Conservation (phyloP, 2,797 vertebrate species). For the Pseudochromis fuscus region DNA sequence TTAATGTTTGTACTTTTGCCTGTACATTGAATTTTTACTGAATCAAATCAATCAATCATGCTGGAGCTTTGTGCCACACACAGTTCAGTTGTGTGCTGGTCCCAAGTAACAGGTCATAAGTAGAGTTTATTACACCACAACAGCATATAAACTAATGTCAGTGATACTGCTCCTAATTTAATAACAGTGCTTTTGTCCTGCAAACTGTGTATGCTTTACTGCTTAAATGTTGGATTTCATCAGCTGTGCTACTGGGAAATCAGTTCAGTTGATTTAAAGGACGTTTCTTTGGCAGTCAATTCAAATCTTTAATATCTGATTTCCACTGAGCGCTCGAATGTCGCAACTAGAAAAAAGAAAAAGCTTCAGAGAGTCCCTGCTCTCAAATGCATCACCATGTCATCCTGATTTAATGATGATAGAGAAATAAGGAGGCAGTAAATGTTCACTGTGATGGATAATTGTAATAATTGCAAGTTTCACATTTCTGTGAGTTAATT, state of each 20-base stretch:
- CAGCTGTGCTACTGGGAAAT: background rate
- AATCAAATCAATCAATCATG: no score
- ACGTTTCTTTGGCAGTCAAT: background rate
- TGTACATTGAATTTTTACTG: no score
- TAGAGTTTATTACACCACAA: background rate
- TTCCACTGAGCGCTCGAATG: background rate
- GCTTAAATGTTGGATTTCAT: background rate
- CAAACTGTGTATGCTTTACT: background rate
- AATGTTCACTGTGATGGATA: background rate
- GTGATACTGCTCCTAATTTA: background rate
- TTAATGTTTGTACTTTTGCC: no score
- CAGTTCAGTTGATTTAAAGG: no score
- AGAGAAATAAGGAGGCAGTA: background rate
- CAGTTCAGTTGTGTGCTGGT: no score
- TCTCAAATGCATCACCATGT: background rate
- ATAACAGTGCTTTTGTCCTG: background rate
- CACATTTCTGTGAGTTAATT: background rate
- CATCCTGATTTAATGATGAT: background rate
- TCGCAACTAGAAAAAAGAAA: background rate
- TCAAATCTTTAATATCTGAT: background rate
- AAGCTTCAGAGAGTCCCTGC: background rate
- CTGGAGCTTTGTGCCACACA: no score
- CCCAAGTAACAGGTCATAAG: no score
- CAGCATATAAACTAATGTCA: background rate
- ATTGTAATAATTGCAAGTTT: background rate